Base-by-base conservation (phyloP, 2,113 vertebrate genomes). In the Rhinogobius similis region DNA sequence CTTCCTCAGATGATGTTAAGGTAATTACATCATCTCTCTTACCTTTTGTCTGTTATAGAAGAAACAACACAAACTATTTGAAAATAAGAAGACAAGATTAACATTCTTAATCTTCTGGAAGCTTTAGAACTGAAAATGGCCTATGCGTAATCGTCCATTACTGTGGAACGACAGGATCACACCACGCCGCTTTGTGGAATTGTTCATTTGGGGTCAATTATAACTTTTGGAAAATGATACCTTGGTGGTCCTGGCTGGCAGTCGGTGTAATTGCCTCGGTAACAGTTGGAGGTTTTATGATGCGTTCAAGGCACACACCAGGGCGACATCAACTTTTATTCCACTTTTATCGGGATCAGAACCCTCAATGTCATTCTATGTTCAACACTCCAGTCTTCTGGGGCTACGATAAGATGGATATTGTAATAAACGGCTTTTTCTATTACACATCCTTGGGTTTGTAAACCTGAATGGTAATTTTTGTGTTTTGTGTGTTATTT, bases 241-340 rank as follows among this genome's bases (percentile, higher is more conserved):
- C 77, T 74, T 6, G 2, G 72, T 50, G 80, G 65, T 69, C 12
- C 8, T 32, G 21, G 41, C 65, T 67, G 64, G 75, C 74, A 61
- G 53, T 72, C 75, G 44, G 48, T 59, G 2, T 69, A 81, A 76
- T 85, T 82, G 68, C 70, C 70, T 32, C 55, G 64, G 65, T 82
- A 79, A 75, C 79, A 79, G 78, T 83, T 71, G 59, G 77, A 61
- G 63, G 66, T 82, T 86, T 86, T 75, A 86, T 73, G 79, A 70
- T 64, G 65, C 20, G 16, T 71, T 80, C 62, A 75, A 59, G 68
- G 62, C 44, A 55, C 39, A 46, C 61, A 56, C 21, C 24, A 13
- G 70, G 79, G 69, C 32, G 43, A 65, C 72, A 62, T 79, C 6
- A 7, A 64, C 66, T 81, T 69, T 56, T 65, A 81, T 50, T 65